Conservation (phyloP, 1,140 invertebrate genomes). For the Parasteatoda tepidariorum region DNA sequence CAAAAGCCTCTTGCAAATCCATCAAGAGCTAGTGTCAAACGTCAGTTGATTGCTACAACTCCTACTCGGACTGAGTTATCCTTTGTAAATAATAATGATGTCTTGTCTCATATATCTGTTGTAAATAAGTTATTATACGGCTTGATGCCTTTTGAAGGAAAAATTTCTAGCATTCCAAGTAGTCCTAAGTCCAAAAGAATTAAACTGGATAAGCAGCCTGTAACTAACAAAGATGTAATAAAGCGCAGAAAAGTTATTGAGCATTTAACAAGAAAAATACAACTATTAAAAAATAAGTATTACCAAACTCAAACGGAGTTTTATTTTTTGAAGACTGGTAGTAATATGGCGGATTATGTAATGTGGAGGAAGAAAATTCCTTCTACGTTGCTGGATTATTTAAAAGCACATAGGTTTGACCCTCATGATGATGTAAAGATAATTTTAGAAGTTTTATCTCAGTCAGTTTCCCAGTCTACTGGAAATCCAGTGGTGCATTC, state of each 20-base stretch:
- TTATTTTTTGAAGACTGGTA: constrained; percentile 85
- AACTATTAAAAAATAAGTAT: constrained; percentile 72
- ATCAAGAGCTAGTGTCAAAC: constrained; percentile 9
- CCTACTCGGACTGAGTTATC: background rate
- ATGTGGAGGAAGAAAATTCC: constrained; percentile 83
- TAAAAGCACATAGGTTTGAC: constrained; percentile 81
- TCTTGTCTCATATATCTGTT: constrained; percentile 7
- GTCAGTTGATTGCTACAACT: background rate
- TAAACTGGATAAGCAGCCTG: constrained; percentile 67
- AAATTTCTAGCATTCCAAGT: constrained; percentile 25
- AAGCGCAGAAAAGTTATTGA: constrained; percentile 66
- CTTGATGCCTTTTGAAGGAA: constrained; percentile 15
- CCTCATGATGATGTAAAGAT: constrained; percentile 75
- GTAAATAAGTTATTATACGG: constrained; percentile 41
- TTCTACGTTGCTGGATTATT: constrained; percentile 78
- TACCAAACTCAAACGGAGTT: constrained; percentile 84
- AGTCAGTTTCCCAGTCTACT: constrained; percentile 1
- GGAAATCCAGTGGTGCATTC: background rate
- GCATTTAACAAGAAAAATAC: constrained; percentile 65
- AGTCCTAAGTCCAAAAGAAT: constrained; percentile 65
- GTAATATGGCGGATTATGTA: constrained; percentile 88
- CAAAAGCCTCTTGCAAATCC: constrained; percentile 1
- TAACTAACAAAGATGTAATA: constrained; percentile 65
- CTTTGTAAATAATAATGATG: background rate
- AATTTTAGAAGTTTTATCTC: constrained; percentile 9